Evolutionary conservation across 37 sponge, comb jelly and placozoan genomes (phyloP).

Genomic region (Oopsacas minuta): DNA sequence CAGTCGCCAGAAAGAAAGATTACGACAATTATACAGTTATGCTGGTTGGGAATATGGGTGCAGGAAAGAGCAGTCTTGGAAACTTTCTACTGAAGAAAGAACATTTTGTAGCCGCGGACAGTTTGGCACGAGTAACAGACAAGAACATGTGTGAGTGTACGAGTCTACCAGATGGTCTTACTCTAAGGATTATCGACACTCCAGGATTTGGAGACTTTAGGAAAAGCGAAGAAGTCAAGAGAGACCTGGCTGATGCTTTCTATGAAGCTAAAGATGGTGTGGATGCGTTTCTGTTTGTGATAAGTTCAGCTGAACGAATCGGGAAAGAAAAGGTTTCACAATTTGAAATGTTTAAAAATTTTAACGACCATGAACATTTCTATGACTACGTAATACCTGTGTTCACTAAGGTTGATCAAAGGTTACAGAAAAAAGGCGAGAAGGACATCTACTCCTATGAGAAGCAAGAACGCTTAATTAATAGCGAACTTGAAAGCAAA

Average conservation of each 20-base stretch:
- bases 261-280: constrained; percentile 7
- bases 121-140: neutral
- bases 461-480: constrained; percentile 2
- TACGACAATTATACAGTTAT: neutral
- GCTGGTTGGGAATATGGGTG: neutral
- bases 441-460: neutral
- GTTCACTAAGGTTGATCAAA: neutral
- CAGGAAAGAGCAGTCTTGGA: neutral
- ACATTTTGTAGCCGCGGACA: neutral
- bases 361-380: constrained; percentile 4
- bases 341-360: neutral
- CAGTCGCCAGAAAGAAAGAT: neutral
- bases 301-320: neutral
- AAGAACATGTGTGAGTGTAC: constrained; percentile 1
- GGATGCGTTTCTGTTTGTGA: constrained; percentile 6
- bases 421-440: neutral
- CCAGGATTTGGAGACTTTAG: constrained; percentile 9
- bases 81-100: neutral
- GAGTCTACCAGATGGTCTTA: constrained; percentile 84
- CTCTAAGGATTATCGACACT: constrained; percentile 62
- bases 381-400: neutral
- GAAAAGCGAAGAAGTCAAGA: neutral
- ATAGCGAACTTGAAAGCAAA: neutral
- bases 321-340: neutral
- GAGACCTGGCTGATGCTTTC: constrained; percentile 4